Conservation (phyloP, 2,888 invertebrate genomes). For the Automeris io region DNA sequence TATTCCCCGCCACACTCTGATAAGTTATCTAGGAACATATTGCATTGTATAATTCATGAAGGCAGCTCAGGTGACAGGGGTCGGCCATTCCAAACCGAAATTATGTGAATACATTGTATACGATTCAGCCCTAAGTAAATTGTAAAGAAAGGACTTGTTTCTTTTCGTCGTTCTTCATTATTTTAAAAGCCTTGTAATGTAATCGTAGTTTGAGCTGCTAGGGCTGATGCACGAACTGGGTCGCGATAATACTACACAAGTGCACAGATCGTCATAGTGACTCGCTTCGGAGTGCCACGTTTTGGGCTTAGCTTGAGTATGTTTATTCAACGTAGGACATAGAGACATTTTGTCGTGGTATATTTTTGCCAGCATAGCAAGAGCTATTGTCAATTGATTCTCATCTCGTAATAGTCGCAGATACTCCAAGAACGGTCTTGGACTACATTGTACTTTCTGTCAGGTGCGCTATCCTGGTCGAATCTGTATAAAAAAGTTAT, state of each 20-base stretch:
- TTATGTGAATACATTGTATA: conserved; percentile 48
- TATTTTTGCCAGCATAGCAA: no score
- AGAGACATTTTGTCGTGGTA: neutral
- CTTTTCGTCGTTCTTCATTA: conserved; percentile 34
- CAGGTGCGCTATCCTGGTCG: no score
- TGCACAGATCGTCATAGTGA: no score
- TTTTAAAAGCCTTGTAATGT: conserved; percentile 41
- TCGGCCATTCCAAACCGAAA: conserved; percentile 38
- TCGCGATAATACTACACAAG: no score
- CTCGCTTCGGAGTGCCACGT: no score
- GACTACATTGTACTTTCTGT: no score
- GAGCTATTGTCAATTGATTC: no score
- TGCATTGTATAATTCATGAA: conserved; percentile 59
- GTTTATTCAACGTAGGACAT: neutral
- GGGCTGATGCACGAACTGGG: no score
- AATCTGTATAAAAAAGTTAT: no score
- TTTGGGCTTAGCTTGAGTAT: neutral
- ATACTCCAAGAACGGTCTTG: no score
- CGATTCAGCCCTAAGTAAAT: conserved; percentile 19
- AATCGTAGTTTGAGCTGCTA: conserved; percentile 21
- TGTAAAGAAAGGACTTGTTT: conserved; percentile 27
- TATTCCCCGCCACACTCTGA: conserved; percentile 33
- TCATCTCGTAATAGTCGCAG: no score
- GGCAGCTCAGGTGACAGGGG: conserved; percentile 52
- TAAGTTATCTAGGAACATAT: conserved; percentile 55